Percentiles rank a stretch among this genome's conserved stretches.
Evolutionary conservation across 2,797 vertebrate genomes (phyloP).

Genomic region (Cirrhinus mrigala): DNA sequence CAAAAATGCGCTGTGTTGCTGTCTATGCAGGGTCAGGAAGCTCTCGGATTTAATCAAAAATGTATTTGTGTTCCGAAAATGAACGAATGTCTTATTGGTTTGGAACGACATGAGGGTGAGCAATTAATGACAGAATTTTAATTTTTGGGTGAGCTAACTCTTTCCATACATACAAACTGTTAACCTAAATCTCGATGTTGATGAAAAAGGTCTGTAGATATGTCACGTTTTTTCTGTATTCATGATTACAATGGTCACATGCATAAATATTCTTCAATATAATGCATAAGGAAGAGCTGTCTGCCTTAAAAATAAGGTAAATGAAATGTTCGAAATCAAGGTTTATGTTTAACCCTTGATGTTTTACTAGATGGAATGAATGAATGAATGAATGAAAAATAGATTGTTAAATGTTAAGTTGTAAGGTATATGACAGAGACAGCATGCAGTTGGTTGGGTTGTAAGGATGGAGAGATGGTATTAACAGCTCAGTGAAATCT

Average conservation of each 20-base stretch:
- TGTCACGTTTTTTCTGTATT: neutral
- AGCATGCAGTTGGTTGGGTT: conserved; percentile 14
- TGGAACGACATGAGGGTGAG: too few relatives aligned
- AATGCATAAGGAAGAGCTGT: neutral
- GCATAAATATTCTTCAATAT: neutral
- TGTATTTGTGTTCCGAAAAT: too few relatives aligned
- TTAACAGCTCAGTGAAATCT: conserved; percentile 41
- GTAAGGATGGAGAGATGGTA: conserved; percentile 20
- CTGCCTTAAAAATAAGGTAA: neutral
- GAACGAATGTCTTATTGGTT: too few relatives aligned
- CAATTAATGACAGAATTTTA: too few relatives aligned
- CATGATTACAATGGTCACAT: neutral
- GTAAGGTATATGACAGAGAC: neutral
- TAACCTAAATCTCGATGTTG: neutral
- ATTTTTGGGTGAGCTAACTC: too few relatives aligned
- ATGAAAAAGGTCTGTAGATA: neutral
- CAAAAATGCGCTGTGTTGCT: too few relatives aligned
- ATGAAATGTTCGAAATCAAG: neutral
- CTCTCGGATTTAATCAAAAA: too few relatives aligned
- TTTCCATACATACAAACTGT: neutral
- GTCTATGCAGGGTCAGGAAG: too few relatives aligned
- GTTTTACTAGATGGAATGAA: neutral
- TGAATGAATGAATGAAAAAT: neutral
- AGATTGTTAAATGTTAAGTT: conserved; percentile 8
- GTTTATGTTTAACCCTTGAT: neutral